phyloP scores from a whole-genome alignment of 1,140 invertebrate genomes.

The Drosophila burlai region DNA sequence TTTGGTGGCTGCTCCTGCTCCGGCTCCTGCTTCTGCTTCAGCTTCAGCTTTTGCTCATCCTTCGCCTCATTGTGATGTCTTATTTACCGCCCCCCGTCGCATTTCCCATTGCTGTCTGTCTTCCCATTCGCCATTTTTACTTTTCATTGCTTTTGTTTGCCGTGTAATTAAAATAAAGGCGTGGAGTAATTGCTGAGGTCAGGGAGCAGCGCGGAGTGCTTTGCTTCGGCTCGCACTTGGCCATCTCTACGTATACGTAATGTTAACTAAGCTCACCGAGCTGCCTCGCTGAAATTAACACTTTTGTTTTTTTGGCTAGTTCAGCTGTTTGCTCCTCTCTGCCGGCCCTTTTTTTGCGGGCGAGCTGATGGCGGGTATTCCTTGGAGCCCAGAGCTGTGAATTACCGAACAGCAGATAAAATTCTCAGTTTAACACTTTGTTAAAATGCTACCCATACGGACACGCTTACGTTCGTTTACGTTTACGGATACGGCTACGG shows the following conservation, averaged over 20 bases:
- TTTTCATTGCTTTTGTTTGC: slow-evolving; percentile 81
- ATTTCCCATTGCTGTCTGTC: slow-evolving; percentile 38
- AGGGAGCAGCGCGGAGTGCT: slow-evolving; percentile 47
- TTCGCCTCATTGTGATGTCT: slow-evolving; percentile 21
- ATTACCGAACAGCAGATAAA: slow-evolving; percentile 81
- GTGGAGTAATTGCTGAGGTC: slow-evolving; percentile 83
- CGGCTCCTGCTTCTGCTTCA: not conserved
- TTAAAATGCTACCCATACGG: slow-evolving; percentile 75
- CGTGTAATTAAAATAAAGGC: slow-evolving; percentile 84
- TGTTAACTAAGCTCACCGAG: slow-evolving; percentile 74
- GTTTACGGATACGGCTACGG: slow-evolving; percentile 45
- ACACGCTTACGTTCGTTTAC: slow-evolving; percentile 44
- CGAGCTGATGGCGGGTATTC: slow-evolving; percentile 54
- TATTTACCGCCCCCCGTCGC: not conserved
- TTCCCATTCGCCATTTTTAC: slow-evolving; percentile 62
- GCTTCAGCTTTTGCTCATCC: not conserved
- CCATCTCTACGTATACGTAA: slow-evolving; percentile 56
- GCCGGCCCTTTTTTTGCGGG: slow-evolving; percentile 23
- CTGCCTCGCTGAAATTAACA: slow-evolving; percentile 70
- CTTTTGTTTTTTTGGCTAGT: slow-evolving; percentile 61
- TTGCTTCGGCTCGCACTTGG: slow-evolving; percentile 15
- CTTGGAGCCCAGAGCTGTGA: slow-evolving; percentile 68
- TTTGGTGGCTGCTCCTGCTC: slow-evolving; percentile 20
- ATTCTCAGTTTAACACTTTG: slow-evolving; percentile 84
- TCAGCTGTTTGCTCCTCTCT: slow-evolving; percentile 17